Evolutionary conservation across 2,113 vertebrate species (phyloP).

Genomic region (Merops nubicus): DNA sequence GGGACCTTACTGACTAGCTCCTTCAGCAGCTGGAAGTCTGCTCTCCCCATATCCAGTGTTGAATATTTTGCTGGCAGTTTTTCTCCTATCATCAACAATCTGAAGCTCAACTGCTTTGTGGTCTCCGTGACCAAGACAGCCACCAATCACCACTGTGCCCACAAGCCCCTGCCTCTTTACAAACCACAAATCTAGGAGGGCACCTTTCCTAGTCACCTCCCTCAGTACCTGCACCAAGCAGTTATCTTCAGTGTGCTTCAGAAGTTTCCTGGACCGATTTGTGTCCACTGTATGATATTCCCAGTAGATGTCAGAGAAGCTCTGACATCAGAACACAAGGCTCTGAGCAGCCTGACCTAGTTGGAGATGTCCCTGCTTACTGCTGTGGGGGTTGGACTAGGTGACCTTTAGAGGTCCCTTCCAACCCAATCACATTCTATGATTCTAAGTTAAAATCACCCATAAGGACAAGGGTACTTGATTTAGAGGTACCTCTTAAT

Average conservation of each 20-base stretch:
- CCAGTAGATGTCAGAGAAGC: background rate
- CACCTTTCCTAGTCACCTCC: background rate
- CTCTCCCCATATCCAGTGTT: background rate
- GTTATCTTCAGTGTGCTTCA: background rate
- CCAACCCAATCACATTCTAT: too few species aligned
- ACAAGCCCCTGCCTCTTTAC: background rate
- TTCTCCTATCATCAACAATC: accelerated
- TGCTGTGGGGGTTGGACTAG: too few species aligned
- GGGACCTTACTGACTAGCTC: background rate
- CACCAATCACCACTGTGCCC: background rate
- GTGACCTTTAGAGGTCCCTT: too few species aligned
- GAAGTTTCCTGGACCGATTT: background rate
- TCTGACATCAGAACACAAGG: too few species aligned
- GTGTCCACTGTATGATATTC: too few species aligned
- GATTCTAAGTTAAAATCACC: background rate
- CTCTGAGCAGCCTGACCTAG: too few species aligned
- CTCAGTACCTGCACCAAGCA: background rate
- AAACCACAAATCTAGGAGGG: background rate
- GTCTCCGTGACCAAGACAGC: background rate
- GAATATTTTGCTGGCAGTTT: background rate
- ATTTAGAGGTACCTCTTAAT: background rate
- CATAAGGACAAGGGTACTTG: background rate
- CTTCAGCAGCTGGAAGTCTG: background rate
- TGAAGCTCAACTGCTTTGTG: background rate
- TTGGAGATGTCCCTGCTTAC: too few species aligned